phyloP scores from a whole-genome alignment of 2,113 vertebrate genomes.

The Circaetus gallicus region DNA sequence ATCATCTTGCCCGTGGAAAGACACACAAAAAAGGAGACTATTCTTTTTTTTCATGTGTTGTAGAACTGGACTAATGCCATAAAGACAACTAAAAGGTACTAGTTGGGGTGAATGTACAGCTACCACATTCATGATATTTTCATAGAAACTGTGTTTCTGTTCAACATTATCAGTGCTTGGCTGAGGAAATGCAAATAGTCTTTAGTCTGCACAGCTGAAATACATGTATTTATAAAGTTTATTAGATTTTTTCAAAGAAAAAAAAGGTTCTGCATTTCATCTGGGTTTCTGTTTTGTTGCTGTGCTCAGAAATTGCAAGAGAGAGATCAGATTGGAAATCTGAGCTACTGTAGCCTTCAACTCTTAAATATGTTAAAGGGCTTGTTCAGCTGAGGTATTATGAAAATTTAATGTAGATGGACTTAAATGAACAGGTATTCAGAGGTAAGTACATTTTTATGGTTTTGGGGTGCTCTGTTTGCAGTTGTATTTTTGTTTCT shows the following conservation, averaged over 20 bases:
- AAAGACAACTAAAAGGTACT: neutral
- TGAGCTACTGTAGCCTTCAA: neutral
- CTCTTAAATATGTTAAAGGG: neutral
- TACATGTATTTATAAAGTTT: neutral
- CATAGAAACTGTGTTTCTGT: neutral
- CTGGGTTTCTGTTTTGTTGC: neutral
- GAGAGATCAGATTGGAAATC: neutral
- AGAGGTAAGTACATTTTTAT: neutral
- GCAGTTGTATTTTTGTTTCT: slow-evolving; percentile 39
- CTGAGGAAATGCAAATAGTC: neutral
- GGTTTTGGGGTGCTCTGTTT: neutral
- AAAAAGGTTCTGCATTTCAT: neutral
- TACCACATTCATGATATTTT: neutral
- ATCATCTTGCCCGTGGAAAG: neutral
- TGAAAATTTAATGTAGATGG: slow-evolving; percentile 1
- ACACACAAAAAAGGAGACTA: neutral
- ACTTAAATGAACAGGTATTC: slow-evolving; percentile 20
- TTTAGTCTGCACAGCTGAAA: neutral
- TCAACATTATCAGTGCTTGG: neutral
- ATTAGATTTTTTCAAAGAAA: neutral
- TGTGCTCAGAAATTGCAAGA: neutral
- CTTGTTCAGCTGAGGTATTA: neutral
- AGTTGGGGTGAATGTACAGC: neutral
- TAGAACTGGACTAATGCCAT: neutral
- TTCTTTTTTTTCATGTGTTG: neutral